These are phyloP conservation scores for Erinaceus europaeus DNA, from an alignment of 2,113 vertebrate species.

Conservation along the genomic window DNA sequence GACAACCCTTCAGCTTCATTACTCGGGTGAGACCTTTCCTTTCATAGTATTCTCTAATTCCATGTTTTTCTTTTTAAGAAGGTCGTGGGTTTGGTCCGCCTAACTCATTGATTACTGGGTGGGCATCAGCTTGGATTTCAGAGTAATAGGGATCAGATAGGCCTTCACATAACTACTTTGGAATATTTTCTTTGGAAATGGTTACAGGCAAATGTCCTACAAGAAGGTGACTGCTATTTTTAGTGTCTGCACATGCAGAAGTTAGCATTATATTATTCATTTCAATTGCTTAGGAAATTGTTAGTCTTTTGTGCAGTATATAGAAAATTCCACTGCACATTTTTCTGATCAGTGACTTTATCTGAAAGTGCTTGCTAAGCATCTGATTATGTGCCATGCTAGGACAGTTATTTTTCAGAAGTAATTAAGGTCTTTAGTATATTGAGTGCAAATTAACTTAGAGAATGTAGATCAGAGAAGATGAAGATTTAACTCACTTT, in stretches of 20 bases:
- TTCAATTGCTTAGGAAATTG: not conserved
- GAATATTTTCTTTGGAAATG: not conserved
- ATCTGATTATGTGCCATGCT: not conserved
- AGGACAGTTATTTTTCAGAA: not conserved
- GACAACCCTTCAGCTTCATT: too few relatives aligned
- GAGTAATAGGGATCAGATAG: fast-evolving
- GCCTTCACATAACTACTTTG: fast-evolving
- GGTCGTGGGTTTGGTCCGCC: not conserved
- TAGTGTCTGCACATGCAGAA: not conserved
- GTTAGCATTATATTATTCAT: not conserved
- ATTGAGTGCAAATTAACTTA: not conserved
- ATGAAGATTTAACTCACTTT: not conserved
- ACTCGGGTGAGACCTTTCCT: too few relatives aligned
- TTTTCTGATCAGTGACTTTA: not conserved
- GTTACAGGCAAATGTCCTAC: not conserved
- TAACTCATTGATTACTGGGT: not conserved
- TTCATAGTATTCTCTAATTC: too few relatives aligned
- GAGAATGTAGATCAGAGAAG: not conserved
- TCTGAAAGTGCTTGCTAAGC: not conserved
- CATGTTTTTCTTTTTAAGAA: too few relatives aligned
- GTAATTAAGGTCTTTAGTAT: not conserved
- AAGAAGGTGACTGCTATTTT: not conserved
- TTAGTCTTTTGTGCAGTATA: not conserved
- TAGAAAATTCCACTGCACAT: not conserved
- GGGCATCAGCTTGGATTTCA: fast-evolving